Percentiles rank a stretch among this genome's conserved stretches.
Conservation (phyloP, 2,113 vertebrate genomes). For the Bos javanicus region DNA sequence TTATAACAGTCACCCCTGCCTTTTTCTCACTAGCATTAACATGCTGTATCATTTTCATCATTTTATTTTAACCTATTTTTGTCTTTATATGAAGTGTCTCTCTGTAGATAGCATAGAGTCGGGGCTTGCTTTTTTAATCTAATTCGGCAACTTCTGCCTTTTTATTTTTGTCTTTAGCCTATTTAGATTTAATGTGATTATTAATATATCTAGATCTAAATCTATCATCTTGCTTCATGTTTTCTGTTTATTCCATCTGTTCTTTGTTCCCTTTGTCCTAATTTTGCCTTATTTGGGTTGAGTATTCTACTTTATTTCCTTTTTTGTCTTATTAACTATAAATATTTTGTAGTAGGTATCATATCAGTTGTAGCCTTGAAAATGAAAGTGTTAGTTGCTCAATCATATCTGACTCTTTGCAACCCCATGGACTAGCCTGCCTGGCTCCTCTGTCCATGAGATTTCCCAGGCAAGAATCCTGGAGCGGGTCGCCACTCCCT, state of each 20-base stretch:
- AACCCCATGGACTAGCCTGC: neutral
- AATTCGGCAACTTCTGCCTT: neutral
- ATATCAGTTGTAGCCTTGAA: neutral
- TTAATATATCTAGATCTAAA: neutral
- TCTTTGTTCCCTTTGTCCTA: neutral
- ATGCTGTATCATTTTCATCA: neutral
- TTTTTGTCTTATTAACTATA: neutral
- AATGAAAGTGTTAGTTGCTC: neutral
- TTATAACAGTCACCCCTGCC: neutral
- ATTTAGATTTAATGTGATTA: neutral
- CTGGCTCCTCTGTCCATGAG: neutral
- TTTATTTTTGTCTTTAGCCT: neutral
- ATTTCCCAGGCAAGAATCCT: neutral
- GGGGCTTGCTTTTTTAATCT: neutral
- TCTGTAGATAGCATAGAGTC: neutral
- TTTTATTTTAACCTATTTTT: neutral
- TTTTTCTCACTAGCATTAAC: neutral
- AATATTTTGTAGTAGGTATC: neutral
- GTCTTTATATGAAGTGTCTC: neutral
- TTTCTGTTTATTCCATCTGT: neutral
- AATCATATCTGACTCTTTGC: neutral
- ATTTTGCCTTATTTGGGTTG: neutral
- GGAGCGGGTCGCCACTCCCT: neutral
- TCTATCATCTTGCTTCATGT: fast-evolving
- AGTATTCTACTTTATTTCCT: neutral